Evolutionary conservation across 2,797 vertebrate species (phyloP).

Genomic region (Clarias platycephalus): DNA sequence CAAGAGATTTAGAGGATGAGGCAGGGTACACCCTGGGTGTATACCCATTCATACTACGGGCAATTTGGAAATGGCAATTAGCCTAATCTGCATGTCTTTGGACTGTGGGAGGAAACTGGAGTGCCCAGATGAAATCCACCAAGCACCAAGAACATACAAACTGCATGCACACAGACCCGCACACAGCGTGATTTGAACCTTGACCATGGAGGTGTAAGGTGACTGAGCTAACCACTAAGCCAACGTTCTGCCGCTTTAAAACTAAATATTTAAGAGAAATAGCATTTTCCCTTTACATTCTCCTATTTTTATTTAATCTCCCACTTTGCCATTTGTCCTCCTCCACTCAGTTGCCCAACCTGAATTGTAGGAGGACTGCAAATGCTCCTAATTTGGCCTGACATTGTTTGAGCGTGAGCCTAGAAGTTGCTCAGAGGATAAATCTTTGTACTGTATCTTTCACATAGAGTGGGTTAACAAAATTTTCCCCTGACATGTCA

Average conservation of each 20-base stretch:
- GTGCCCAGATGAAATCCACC: no score
- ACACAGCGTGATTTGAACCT: no score
- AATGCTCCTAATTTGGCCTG: conserved; percentile 61
- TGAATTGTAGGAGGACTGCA: conserved; percentile 59
- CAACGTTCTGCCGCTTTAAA: not conserved
- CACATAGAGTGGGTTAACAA: conserved; percentile 46
- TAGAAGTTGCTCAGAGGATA: conserved; percentile 53
- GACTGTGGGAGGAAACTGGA: no score
- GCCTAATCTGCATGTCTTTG: no score
- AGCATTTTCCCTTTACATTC: conserved; percentile 49
- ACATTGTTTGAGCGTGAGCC: conserved; percentile 51
- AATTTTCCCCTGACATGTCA: conserved; percentile 54
- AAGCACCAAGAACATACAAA: no score
- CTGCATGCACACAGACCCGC: no score
- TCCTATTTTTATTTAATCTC: conserved; percentile 53
- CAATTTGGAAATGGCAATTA: no score
- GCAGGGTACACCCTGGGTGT: no score
- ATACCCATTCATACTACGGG: no score
- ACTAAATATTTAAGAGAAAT: not conserved
- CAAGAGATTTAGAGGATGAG: no score
- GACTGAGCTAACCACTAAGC: no score
- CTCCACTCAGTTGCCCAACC: conserved; percentile 48
- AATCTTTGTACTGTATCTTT: conserved; percentile 44
- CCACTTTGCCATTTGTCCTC: conserved; percentile 37
- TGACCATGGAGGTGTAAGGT: no score